Conservation (phyloP, 2,113 vertebrate genomes). For the Tachuris rubrigastra region DNA sequence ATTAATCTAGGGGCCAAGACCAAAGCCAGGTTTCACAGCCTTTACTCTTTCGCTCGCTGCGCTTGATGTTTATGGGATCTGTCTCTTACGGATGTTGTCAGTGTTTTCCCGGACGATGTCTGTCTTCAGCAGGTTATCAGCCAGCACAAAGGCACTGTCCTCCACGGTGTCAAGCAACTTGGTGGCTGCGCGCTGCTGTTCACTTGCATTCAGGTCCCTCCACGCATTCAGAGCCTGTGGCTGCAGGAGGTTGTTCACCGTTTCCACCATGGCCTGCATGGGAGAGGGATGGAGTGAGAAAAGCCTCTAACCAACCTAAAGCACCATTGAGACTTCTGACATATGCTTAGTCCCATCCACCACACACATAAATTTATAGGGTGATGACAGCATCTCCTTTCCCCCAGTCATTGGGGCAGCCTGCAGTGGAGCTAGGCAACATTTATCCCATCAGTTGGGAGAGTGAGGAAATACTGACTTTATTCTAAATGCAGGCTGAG, state of each 20-base stretch:
- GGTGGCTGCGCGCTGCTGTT: conserved; percentile 93
- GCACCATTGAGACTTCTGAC: conserved; percentile 14
- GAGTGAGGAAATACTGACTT: background rate
- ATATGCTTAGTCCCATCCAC: background rate
- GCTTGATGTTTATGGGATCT: background rate
- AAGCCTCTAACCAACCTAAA: background rate
- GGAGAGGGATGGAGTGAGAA: conserved; percentile 16
- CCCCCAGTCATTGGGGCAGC: background rate
- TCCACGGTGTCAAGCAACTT: conserved; percentile 96
- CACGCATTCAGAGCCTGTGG: conserved; percentile 89
- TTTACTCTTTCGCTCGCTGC: background rate
- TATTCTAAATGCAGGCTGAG: background rate
- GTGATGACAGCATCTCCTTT: background rate
- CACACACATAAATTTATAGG: background rate
- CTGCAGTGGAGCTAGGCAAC: background rate
- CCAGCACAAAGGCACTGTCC: conserved; percentile 95
- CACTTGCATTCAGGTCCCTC: conserved; percentile 86
- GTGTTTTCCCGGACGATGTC: conserved; percentile 96
- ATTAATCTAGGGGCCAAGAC: background rate
- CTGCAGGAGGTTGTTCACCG: conserved; percentile 96
- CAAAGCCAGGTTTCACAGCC: background rate
- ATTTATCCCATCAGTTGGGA: background rate
- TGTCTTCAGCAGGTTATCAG: conserved; percentile 97
- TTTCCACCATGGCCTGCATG: conserved; percentile 96
- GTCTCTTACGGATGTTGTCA: conserved; percentile 94